These are phyloP conservation scores for Holacanthus passer DNA, from an alignment of 2,113 vertebrate species.

Conservation along the genomic window DNA sequence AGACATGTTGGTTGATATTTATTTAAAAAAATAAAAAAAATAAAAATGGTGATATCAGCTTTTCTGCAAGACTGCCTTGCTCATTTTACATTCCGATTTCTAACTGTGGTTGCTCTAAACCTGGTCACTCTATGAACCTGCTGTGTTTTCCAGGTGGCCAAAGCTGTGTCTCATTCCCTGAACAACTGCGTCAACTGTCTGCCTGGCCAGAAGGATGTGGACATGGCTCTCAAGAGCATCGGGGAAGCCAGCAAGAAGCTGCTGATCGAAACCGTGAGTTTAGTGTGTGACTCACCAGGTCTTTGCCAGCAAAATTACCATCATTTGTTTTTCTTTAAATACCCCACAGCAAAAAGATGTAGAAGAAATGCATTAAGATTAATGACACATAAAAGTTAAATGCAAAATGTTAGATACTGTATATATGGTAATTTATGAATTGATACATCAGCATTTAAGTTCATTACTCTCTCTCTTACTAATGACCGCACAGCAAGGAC, in stretches of 20 bases:
- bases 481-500: neutral
- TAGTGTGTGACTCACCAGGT: neutral
- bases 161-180: constrained; percentile 96
- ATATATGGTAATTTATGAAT: neutral
- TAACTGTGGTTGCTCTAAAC: neutral
- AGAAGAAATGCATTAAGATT: neutral
- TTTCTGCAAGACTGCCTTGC: constrained; percentile 29
- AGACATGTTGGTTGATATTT: constrained; percentile 35
- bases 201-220: constrained; percentile 98
- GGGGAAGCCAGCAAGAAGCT: constrained; percentile 99
- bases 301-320: neutral
- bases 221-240: constrained; percentile 97
- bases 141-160: constrained; percentile 90
- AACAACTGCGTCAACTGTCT: constrained; percentile 99
- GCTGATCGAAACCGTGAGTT: constrained; percentile 93
- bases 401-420: neutral
- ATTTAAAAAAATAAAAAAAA: constrained; percentile 42
- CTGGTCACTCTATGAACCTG: neutral
- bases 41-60: constrained; percentile 48
- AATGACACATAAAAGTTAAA: neutral
- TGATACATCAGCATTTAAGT: neutral
- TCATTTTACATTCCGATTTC: constrained; percentile 41
- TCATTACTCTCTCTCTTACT: neutral
- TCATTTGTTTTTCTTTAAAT: neutral
- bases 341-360: neutral